Evolutionary conservation across 2,113 vertebrate genomes (phyloP).

Genomic region (Anoplopoma fimbria): DNA sequence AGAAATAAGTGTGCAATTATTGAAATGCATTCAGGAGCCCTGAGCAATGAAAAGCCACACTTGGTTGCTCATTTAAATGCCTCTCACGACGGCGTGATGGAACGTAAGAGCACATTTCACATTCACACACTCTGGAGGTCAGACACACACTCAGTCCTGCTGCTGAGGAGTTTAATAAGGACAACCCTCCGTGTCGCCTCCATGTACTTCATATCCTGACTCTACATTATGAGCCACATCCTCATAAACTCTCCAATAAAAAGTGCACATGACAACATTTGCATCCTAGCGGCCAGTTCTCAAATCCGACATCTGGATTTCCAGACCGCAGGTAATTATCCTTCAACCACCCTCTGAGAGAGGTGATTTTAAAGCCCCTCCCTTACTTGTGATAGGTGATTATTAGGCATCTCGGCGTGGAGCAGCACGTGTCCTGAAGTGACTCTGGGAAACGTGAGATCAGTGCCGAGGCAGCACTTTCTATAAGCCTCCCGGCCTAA

Average conservation of each 20-base stretch:
- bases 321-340: constrained; percentile 14
- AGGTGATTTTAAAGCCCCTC: constrained; percentile 21
- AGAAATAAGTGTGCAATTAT: constrained; percentile 20
- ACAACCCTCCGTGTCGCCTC: constrained; percentile 1
- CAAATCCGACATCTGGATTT: constrained; percentile 5
- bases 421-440: constrained; percentile 43
- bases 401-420: constrained; percentile 26
- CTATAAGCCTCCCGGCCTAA: constrained; percentile 47
- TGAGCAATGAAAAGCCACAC: background rate
- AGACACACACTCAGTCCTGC: background rate
- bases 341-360: background rate
- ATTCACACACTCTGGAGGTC: background rate
- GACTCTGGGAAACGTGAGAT: constrained; percentile 55
- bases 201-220: constrained; percentile 1
- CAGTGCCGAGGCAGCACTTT: constrained; percentile 62
- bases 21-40: background rate
- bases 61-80: constrained; percentile 27
- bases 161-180: background rate
- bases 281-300: background rate
- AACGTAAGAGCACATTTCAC: constrained; percentile 16
- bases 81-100: constrained; percentile 6
- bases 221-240: constrained; percentile 13
- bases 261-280: constrained; percentile 1
- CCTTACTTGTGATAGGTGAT: constrained; percentile 39
- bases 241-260: constrained; percentile 18